Evolutionary conservation across 1,140 invertebrate genomes (phyloP).

Genomic region (Platorchestia sp.): DNA sequence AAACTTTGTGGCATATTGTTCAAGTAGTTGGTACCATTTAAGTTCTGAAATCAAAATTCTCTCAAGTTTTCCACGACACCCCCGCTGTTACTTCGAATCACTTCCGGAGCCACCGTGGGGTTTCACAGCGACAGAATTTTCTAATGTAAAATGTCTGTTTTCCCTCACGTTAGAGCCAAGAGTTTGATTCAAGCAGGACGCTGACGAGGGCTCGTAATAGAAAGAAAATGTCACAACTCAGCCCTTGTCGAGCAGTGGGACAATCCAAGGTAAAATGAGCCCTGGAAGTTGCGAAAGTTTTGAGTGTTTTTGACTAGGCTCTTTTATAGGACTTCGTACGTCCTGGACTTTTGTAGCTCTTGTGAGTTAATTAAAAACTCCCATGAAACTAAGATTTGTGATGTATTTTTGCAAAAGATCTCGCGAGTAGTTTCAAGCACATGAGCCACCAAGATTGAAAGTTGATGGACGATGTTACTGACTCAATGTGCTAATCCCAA

Average conservation of each 20-base stretch:
- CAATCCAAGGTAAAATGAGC: background rate
- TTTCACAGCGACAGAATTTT: too few relatives aligned
- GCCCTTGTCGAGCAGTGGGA: too few relatives aligned
- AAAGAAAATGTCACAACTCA: background rate
- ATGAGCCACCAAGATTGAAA: background rate
- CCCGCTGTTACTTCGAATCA: too few relatives aligned
- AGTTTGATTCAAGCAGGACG: background rate
- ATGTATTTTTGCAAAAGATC: background rate
- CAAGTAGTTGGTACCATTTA: too few relatives aligned
- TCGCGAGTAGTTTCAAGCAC: background rate
- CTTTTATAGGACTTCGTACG: background rate
- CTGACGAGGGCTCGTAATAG: background rate
- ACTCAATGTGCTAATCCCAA: background rate
- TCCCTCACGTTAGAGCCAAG: background rate
- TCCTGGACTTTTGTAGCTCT: background rate
- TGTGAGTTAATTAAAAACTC: background rate
- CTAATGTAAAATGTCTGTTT: background rate
- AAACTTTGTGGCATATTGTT: too few relatives aligned
- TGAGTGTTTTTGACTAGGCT: background rate
- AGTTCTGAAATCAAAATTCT: too few relatives aligned
- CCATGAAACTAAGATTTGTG: background rate
- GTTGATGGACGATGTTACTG: background rate
- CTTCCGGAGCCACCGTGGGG: too few relatives aligned
- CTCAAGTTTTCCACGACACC: too few relatives aligned
- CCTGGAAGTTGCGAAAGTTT: background rate